These are phyloP conservation scores for Pavo muticus DNA, from an alignment of 2,113 vertebrate genomes.

Conservation along the genomic window DNA sequence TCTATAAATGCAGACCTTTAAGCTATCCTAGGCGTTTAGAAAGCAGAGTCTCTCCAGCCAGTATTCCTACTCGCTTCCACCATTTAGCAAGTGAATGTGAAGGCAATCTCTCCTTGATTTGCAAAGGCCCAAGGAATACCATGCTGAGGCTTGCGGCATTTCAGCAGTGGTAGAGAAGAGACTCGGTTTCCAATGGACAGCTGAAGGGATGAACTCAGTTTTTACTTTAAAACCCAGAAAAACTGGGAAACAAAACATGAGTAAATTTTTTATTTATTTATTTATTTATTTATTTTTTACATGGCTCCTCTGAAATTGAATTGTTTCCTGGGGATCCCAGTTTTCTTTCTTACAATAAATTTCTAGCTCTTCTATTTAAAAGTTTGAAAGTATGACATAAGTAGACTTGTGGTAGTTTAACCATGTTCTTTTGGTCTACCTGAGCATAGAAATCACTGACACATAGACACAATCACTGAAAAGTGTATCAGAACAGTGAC, in stretches of 20 bases:
- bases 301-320: background rate
- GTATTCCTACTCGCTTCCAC: background rate
- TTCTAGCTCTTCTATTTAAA: background rate
- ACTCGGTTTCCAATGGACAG: rapidly evolving
- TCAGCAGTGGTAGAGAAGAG: rapidly evolving
- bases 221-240: background rate
- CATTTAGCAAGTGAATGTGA: background rate
- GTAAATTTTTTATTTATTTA: background rate
- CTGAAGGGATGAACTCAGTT: background rate
- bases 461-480: background rate
- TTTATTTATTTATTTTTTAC: background rate
- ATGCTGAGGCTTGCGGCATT: background rate
- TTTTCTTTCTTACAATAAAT: slow-evolving; percentile 3
- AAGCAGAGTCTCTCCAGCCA: background rate
- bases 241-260: background rate
- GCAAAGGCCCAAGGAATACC: background rate
- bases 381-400: background rate
- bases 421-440: background rate
- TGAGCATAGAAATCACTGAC: background rate
- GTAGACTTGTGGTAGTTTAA: background rate
- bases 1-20: background rate
- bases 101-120: background rate
- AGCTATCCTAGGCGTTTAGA: background rate
- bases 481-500: background rate
- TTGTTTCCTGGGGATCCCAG: background rate